Percentiles rank a stretch among this genome's conserved stretches.
Evolutionary conservation across 2,113 vertebrate species (phyloP).

Genomic region (Anguilla rostrata): DNA sequence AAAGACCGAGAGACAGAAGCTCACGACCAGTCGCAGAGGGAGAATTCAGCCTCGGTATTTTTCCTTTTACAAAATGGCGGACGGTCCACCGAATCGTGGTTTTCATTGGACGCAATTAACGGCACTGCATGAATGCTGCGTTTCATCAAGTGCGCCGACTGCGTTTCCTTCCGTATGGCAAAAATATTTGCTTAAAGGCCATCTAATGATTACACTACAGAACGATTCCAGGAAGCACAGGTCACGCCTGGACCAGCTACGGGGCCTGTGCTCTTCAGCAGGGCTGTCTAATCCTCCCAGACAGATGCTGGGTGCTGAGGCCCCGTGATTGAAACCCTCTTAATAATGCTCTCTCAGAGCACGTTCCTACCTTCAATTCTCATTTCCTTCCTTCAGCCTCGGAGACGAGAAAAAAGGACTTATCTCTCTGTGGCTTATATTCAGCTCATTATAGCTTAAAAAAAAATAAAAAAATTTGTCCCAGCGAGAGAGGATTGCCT

Average conservation of each 20-base stretch:
- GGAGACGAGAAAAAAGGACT: neutral
- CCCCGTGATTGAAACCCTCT: neutral
- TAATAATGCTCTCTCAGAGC: neutral
- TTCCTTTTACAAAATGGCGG: slow-evolving; percentile 6
- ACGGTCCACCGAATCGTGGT: slow-evolving; percentile 1
- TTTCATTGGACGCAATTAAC: slow-evolving; percentile 3
- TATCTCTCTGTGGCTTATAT: neutral
- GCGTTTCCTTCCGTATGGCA: neutral
- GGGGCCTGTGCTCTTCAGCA: neutral
- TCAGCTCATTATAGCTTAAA: neutral
- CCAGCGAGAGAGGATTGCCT: neutral
- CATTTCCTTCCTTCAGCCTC: neutral
- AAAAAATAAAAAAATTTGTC: neutral
- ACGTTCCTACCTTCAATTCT: neutral
- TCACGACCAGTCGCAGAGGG: no score
- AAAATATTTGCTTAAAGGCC: slow-evolving; percentile 18
- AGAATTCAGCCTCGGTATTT: neutral
- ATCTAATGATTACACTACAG: slow-evolving; percentile 12
- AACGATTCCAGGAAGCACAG: neutral
- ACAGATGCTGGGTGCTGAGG: neutral
- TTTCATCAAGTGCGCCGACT: slow-evolving; percentile 17
- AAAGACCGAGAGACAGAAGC: no score
- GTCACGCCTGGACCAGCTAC: neutral
- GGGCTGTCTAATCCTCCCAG: neutral
- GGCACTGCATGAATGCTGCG: slow-evolving; percentile 1